phyloP scores from a whole-genome alignment of 1,140 invertebrate species.

The Trachymyrmex septentrionalis region DNA sequence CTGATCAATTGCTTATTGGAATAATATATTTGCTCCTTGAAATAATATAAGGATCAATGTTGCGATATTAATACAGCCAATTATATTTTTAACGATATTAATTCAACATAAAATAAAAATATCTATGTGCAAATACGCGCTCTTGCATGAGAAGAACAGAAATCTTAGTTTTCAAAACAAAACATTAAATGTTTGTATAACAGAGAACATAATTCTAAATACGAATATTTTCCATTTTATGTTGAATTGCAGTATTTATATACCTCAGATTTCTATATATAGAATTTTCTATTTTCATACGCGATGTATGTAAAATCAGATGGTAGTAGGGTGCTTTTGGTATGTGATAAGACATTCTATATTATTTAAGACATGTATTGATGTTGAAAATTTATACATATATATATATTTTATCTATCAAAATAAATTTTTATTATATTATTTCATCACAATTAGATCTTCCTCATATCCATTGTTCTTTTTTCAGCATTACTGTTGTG shows the following conservation, averaged over 20 bases:
- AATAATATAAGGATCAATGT: slow-evolving; percentile 13
- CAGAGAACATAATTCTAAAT: slow-evolving; percentile 47
- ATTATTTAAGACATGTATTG: slow-evolving; percentile 71
- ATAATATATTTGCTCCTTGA: no score
- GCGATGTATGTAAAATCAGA: slow-evolving; percentile 56
- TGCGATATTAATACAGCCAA: background rate
- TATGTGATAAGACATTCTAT: slow-evolving; percentile 69
- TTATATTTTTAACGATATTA: background rate
- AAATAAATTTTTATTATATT: slow-evolving; percentile 75
- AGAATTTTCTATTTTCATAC: slow-evolving; percentile 79
- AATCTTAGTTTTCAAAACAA: slow-evolving; percentile 11
- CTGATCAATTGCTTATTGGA: slow-evolving; percentile 1
- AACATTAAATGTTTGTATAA: slow-evolving; percentile 10
- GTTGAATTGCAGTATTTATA: slow-evolving; percentile 71
- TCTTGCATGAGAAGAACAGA: slow-evolving; percentile 33
- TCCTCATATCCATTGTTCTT: slow-evolving; percentile 15
- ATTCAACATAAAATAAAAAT: slow-evolving; percentile 28
- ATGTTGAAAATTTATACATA: slow-evolving; percentile 72
- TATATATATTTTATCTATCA: slow-evolving; percentile 78
- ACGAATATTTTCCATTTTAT: slow-evolving; percentile 52
- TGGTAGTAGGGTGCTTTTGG: slow-evolving; percentile 67
- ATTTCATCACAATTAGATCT: slow-evolving; percentile 55
- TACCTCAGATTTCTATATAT: slow-evolving; percentile 74
- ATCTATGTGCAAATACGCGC: slow-evolving; percentile 7
- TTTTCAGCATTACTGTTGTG: background rate